These are phyloP conservation scores for Lochmaea crataegi DNA, from an alignment of 2,888 invertebrate genomes.

Conservation along the genomic window DNA sequence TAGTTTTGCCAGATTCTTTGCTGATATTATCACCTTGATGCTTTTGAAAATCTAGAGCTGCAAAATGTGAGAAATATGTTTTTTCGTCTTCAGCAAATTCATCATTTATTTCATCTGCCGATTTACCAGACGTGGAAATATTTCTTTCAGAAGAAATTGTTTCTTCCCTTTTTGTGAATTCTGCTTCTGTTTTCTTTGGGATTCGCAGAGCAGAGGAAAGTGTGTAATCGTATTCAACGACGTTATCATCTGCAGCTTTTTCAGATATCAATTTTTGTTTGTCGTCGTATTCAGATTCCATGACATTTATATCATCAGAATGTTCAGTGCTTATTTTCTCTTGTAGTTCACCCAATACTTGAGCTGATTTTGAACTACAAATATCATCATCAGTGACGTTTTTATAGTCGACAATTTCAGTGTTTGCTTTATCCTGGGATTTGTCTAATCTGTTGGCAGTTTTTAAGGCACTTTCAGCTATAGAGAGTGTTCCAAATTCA, in stretches of 20 bases:
- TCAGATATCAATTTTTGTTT: too few species aligned
- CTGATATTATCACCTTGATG: background rate
- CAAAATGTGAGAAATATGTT: too few species aligned
- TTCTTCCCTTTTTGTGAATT: background rate
- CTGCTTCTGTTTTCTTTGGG: too few species aligned
- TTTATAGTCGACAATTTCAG: background rate
- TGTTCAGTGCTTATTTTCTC: background rate
- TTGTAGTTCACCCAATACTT: background rate
- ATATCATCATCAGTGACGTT: background rate
- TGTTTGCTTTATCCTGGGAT: background rate
- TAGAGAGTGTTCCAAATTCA: background rate
- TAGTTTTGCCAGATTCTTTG: background rate
- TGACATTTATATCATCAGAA: background rate
- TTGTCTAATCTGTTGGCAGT: background rate
- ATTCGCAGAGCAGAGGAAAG: background rate
- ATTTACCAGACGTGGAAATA: too few species aligned
- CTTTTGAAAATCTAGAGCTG: too few species aligned
- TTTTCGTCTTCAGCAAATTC: too few species aligned
- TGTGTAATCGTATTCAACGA: background rate
- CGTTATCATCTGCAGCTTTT: too few species aligned
- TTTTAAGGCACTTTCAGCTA: background rate
- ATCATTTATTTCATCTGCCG: too few species aligned
- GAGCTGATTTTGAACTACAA: background rate
- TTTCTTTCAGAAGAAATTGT: background rate
- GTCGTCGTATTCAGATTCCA: too few species aligned